Percentiles rank a stretch among this genome's conserved stretches.
phyloP scores from a whole-genome alignment of 2,888 invertebrate species.

The Polia nebulosa region DNA sequence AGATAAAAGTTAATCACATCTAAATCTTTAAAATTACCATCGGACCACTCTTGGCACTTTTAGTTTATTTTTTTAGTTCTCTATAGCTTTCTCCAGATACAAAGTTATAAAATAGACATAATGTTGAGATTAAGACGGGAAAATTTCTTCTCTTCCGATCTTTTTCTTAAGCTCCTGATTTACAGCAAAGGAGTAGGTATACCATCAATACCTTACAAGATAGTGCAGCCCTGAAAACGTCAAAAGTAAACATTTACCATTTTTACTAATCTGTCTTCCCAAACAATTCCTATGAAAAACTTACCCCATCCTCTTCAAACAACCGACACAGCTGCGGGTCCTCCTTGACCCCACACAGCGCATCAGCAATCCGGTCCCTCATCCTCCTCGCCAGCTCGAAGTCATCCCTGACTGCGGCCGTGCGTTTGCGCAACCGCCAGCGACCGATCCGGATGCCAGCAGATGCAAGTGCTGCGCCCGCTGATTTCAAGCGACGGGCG shows the following conservation, averaged over 20 bases:
- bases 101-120: too few relatives aligned
- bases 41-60: neutral
- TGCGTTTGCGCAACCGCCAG: constrained; percentile 97
- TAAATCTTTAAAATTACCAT: neutral
- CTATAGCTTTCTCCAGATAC: neutral
- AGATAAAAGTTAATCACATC: neutral
- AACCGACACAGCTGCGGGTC: constrained; percentile 94
- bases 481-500: constrained; percentile 97
- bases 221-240: neutral
- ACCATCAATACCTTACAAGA: too few relatives aligned
- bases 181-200: too few relatives aligned
- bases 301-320: constrained; percentile 95
- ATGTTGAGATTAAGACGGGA: too few relatives aligned
- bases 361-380: constrained; percentile 97
- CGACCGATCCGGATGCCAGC: constrained; percentile 97
- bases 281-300: constrained; percentile 54
- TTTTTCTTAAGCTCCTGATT: too few relatives aligned
- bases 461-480: constrained; percentile 95
- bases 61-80: neutral
- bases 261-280: neutral
- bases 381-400: constrained; percentile 97
- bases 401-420: constrained; percentile 97
- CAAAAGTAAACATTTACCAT: neutral
- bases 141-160: too few relatives aligned
- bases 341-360: constrained; percentile 94